Evolutionary conservation across 2,888 invertebrate species (phyloP), one percentile per base, ranked within the genome.

Genomic region (Perdita meconis): DNA sequence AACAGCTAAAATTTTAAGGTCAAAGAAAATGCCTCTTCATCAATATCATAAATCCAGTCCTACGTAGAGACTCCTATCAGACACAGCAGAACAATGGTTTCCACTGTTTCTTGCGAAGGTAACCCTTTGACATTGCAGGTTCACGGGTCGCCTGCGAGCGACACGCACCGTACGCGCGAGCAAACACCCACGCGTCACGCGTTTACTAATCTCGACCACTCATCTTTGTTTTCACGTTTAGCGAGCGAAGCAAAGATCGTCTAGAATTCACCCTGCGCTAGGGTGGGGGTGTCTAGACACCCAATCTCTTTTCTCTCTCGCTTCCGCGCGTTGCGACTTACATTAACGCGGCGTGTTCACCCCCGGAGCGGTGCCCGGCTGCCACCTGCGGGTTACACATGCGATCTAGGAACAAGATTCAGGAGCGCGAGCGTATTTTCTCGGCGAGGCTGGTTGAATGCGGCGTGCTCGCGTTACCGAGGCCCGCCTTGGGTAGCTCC

Each of bases 241-340:
- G 56, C 71, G 66, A 66, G 61, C n/a, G 61, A 63, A 67, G 61
- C 26, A 44, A 34, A 55, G 34, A 42, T 55, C 24, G 67, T 36
- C 68, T 70, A 66, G 56, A 59, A 59, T 57, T 57, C 36, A 55
- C 42, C 63, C 12, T 3, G 6, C n/a, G 19, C 16, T 30, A 12
- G 26, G 57, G 85, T 69, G 73, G 82, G 78, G 82, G 63, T 76
- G 84, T 84, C 84, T 84, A 84, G 84, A 84, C 84, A 71, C 66
- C 70, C 85, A 82, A 84, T 83, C 75, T 83, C 73, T 71, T 51
- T 53, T 53, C 56, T 56, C 60, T 68, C 60, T 42, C 51, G 16
- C 69, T 55, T 47, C 4, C 69, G 34, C 47, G 55, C 42, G 4
- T 24, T 2, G 26, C 53, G 74, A 64, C 36, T 60, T 44, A 55